phyloP scores from a whole-genome alignment of 1,140 invertebrate genomes.

The Temnothorax longispinosus region DNA sequence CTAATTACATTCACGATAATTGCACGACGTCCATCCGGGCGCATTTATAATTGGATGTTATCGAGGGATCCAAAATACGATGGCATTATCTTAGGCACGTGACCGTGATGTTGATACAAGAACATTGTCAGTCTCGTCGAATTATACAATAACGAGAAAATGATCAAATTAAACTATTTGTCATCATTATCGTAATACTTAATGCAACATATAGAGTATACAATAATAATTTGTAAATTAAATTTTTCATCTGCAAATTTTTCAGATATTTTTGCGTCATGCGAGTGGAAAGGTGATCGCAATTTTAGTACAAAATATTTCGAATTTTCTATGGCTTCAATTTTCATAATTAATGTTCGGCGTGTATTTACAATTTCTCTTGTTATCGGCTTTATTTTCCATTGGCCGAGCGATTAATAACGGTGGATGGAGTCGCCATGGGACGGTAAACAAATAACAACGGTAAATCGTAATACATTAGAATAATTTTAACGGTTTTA shows the following conservation, averaged over 20 bases:
- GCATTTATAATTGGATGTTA: conserved; percentile 43
- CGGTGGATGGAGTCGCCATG: conserved; percentile 41
- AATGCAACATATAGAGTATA: not conserved
- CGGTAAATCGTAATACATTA: conserved; percentile 58
- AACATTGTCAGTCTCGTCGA: not conserved
- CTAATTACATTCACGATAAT: conserved; percentile 54
- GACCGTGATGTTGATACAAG: not conserved
- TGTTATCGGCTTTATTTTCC: conserved; percentile 53
- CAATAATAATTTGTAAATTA: not conserved
- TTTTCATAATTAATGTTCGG: conserved; percentile 54
- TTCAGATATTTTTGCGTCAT: not conserved
- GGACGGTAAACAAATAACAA: conserved; percentile 53
- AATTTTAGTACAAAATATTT: not conserved
- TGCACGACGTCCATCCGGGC: conserved; percentile 17
- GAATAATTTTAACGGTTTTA: conserved; percentile 59
- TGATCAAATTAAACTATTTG: not conserved
- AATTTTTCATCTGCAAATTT: not conserved
- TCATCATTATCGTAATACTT: not conserved
- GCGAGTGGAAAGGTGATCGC: not conserved
- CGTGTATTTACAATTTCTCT: conserved; percentile 48
- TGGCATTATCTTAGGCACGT: conserved; percentile 29
- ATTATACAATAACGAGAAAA: not conserved
- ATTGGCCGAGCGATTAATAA: conserved; percentile 54
- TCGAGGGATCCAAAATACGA: conserved; percentile 22
- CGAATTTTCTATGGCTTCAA: conserved; percentile 36